phyloP scores from a whole-genome alignment of 2,797 vertebrate genomes.

The Selene dorsalis region DNA sequence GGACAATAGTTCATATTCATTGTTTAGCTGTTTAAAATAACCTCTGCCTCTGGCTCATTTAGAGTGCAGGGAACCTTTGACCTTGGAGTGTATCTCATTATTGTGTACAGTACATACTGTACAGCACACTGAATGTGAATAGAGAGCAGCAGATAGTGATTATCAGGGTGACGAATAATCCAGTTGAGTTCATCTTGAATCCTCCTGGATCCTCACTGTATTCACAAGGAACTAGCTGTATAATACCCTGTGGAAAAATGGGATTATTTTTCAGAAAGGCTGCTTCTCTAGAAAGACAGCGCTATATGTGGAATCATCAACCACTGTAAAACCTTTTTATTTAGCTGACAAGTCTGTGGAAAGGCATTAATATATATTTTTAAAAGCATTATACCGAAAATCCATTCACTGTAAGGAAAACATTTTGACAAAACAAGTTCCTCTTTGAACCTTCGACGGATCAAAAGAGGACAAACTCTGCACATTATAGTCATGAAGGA shows the following conservation, averaged over 20 bases:
- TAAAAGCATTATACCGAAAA: neutral
- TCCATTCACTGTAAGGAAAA: neutral
- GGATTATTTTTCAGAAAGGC: constrained; percentile 13
- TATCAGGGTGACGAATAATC: neutral
- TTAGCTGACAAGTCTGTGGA: neutral
- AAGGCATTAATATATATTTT: neutral
- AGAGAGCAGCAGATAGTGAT: neutral
- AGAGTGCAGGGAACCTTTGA: neutral
- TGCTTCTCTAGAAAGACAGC: neutral
- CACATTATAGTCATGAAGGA: neutral
- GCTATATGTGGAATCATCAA: neutral
- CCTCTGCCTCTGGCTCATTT: too few species aligned
- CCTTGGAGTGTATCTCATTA: neutral
- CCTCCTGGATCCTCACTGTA: neutral
- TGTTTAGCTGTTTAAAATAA: neutral
- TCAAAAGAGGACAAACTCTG: neutral
- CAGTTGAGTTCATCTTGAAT: neutral
- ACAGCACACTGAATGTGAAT: neutral
- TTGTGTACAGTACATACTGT: neutral
- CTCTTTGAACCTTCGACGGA: constrained; percentile 3
- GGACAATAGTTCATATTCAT: neutral
- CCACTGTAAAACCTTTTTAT: neutral
- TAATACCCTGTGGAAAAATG: neutral
- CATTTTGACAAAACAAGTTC: neutral
- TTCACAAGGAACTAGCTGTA: neutral